Base-by-base conservation (phyloP, 2,113 vertebrate genomes). In the Hystrix cristata region DNA sequence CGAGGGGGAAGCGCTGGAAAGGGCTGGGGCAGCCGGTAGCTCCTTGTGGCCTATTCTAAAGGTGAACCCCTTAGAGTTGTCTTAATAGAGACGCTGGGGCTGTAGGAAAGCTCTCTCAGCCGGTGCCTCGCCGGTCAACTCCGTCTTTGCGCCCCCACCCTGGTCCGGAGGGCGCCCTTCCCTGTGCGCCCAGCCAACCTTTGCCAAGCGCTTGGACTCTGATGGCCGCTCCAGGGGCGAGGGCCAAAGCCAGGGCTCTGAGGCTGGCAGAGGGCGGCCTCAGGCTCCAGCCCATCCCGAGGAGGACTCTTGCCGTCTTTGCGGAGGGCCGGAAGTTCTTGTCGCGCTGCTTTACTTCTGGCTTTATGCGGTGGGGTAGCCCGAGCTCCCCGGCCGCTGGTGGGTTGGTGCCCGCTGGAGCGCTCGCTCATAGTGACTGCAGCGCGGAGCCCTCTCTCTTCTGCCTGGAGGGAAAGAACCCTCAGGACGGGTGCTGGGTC, bases 11-110 rank as follows among this genome's bases (percentile, higher is more conserved):
- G 31, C 3, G 93, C 98, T 91, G 98, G 98, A 98, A 97, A 95
- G 90, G 94, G 90, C 90, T 21, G 60, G 90, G 87, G 69, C 97
- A 98, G 98, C 98, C 98, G 97, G 99, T 98, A 99, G 98, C 98
- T 99, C 98, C 99, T 98, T 98, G 97, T 97, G 98, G 96, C 97
- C 97, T 98, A 98, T 99, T 99, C 98, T 98, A 98, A 99, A 99
- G 99, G 99, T 99, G 98, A 98, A 98, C 97, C 98, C 98, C 95
- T 99, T 98, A 99, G 95, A 92, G 98, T 98, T 99, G 98, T 99
- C 98, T 98, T 98, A 98, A 99, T 98, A 98, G 78, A 94, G 97
- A 94, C 59, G 84, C 95, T 72, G 0, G 34, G n/a, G 74, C 62
- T 0, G 14, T 3, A 65, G 60, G 80, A 59, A 48, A 60, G 62